phyloP scores from a whole-genome alignment of 2,113 vertebrate genomes.

The Lathamus discolor region DNA sequence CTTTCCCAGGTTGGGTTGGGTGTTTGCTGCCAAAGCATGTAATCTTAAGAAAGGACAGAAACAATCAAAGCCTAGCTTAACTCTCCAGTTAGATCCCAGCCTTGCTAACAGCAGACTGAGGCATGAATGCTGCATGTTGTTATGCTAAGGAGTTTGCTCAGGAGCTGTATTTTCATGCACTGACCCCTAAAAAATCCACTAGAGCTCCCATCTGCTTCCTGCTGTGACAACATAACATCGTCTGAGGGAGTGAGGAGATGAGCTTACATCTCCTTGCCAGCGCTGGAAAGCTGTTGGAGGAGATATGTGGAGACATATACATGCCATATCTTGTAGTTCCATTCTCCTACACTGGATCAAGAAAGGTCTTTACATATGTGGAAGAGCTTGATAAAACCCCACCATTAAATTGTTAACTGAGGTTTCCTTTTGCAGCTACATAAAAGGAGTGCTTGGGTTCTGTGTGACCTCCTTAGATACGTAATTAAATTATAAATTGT shows the following conservation, averaged over 20 bases:
- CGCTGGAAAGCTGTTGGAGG: background rate
- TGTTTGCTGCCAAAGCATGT: background rate
- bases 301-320: background rate
- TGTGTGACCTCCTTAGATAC: background rate
- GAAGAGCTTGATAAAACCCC: background rate
- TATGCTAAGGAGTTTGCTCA: background rate
- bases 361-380: background rate
- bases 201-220: slow-evolving; percentile 21
- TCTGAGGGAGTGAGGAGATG: background rate
- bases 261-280: background rate
- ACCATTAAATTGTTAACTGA: background rate
- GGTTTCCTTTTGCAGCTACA: background rate
- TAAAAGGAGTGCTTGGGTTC: background rate
- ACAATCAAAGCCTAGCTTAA: background rate
- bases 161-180: background rate
- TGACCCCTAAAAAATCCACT: slow-evolving; percentile 6
- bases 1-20: background rate
- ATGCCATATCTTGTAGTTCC: background rate
- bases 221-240: background rate
- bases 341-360: background rate
- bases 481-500: background rate
- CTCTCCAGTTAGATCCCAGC: background rate
- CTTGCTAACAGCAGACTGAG: background rate
- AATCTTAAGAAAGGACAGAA: background rate
- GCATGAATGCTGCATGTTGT: background rate